phyloP scores from a whole-genome alignment of 1,140 invertebrate species.

The Pectinophora gossypiella region DNA sequence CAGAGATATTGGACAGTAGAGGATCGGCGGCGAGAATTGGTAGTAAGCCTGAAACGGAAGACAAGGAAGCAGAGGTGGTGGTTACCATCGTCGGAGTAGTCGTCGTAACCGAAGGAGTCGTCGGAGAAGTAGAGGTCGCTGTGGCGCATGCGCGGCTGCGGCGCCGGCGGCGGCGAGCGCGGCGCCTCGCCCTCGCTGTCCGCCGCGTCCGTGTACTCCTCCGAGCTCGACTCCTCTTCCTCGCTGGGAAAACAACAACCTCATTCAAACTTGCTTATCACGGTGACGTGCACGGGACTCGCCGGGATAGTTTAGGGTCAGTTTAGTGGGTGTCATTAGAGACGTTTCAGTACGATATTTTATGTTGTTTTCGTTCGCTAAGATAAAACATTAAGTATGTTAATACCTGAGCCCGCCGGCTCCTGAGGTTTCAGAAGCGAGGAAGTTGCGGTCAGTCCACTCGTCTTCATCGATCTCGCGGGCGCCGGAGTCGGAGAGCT shows the following conservation, averaged over 20 bases:
- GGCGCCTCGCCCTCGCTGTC: conserved; percentile 28
- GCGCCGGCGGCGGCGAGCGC: conserved; percentile 17
- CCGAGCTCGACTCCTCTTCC: conserved; percentile 55
- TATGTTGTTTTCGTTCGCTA: no score
- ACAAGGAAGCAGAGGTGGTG: no score
- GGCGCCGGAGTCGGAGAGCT: conserved; percentile 80
- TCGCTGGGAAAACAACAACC: conserved; percentile 46
- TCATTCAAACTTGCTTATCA: no score
- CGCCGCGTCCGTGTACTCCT: conserved; percentile 53
- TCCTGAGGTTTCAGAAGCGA: conserved; percentile 79
- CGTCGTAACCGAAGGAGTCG: conserved; percentile 59
- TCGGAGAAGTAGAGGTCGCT: conserved; percentile 43
- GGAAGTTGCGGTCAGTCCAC: conserved; percentile 94
- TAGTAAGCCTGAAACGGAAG: no score
- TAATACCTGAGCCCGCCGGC: conserved; percentile 81
- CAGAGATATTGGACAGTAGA: no score
- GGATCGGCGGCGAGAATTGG: no score
- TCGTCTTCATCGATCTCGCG: conserved; percentile 94
- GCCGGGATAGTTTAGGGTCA: no score
- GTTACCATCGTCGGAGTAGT: conserved; percentile 56
- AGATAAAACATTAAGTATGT: no score
- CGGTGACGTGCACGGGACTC: no score
- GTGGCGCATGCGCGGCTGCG: conserved; percentile 1
- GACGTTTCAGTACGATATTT: no score
- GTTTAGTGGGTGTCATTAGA: no score